Percentiles rank a stretch among this genome's conserved stretches.
Evolutionary conservation across 1,140 invertebrate genomes (phyloP).

Genomic region (Belonocnema kinseyi): DNA sequence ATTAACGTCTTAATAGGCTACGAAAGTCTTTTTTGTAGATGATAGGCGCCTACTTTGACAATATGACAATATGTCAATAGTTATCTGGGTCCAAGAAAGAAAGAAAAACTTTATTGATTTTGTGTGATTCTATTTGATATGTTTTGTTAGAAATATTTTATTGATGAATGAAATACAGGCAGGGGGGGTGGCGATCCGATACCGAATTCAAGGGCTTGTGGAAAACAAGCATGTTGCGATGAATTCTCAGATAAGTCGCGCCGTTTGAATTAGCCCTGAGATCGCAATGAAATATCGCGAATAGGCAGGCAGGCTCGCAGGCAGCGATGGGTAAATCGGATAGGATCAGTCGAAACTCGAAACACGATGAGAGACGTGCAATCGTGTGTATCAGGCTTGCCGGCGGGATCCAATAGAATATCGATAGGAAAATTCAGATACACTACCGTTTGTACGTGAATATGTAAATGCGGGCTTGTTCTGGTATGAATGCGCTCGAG

Average conservation of each 20-base stretch:
- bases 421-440: slow-evolving; percentile 46
- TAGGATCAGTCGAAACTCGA: slow-evolving; percentile 48
- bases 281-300: slow-evolving; percentile 55
- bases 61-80: too few relatives aligned
- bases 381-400: slow-evolving; percentile 37
- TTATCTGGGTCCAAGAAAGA: too few relatives aligned
- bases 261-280: slow-evolving; percentile 32
- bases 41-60: too few relatives aligned
- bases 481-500: neutral
- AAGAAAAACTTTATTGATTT: too few relatives aligned
- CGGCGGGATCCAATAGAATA: slow-evolving; percentile 48
- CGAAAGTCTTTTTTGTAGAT: too few relatives aligned
- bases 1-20: too few relatives aligned
- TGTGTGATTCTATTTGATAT: too few relatives aligned
- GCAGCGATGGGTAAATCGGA: slow-evolving; percentile 42
- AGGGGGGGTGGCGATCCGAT: slow-evolving; percentile 41
- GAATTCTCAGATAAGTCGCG: too few relatives aligned
- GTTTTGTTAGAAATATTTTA: too few relatives aligned
- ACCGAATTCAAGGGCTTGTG: slow-evolving; percentile 47
- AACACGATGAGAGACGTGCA: slow-evolving; percentile 42
- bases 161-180: slow-evolving; percentile 39
- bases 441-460: slow-evolving; percentile 37
- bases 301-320: slow-evolving; percentile 36
- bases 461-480: slow-evolving; percentile 45
- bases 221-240: slow-evolving; percentile 44